These are phyloP conservation scores for Hemiprocne comata DNA, from an alignment of 2,113 vertebrate genomes.

Conservation along the genomic window DNA sequence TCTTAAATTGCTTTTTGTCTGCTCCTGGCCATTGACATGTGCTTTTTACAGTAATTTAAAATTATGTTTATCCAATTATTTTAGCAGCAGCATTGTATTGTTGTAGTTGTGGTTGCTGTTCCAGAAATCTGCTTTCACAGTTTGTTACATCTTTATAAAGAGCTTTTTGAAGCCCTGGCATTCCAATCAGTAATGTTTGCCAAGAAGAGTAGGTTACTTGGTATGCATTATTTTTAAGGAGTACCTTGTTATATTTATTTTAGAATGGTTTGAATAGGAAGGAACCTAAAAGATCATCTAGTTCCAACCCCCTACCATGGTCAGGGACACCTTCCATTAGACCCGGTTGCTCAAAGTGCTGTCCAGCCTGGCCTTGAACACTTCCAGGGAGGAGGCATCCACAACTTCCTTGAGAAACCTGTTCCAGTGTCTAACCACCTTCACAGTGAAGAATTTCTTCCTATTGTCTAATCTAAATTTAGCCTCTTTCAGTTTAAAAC, in stretches of 20 bases:
- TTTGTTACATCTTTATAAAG: constrained; percentile 30
- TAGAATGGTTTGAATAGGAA: too few species aligned
- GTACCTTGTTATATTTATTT: background rate
- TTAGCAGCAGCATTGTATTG: background rate
- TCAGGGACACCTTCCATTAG: too few species aligned
- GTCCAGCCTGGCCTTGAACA: too few species aligned
- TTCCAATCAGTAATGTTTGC: background rate
- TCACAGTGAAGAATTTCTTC: too few species aligned
- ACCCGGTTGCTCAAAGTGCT: too few species aligned
- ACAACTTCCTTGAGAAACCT: too few species aligned
- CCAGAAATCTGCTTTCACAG: constrained; percentile 6
- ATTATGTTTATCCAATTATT: background rate
- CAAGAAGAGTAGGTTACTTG: background rate
- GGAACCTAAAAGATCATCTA: too few species aligned
- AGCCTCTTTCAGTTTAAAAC: too few species aligned
- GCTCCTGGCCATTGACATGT: background rate
- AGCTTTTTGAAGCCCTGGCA: background rate
- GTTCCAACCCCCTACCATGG: too few species aligned
- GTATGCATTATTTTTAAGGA: background rate
- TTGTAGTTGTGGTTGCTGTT: background rate
- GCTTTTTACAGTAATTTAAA: background rate
- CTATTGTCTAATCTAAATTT: too few species aligned
- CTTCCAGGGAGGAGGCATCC: too few species aligned
- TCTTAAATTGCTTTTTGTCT: constrained; percentile 44
- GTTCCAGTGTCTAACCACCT: too few species aligned